Evolutionary conservation across 2,888 invertebrate species (phyloP), one percentile per base, ranked within the genome.

Genomic region (Panzeria rudis): DNA sequence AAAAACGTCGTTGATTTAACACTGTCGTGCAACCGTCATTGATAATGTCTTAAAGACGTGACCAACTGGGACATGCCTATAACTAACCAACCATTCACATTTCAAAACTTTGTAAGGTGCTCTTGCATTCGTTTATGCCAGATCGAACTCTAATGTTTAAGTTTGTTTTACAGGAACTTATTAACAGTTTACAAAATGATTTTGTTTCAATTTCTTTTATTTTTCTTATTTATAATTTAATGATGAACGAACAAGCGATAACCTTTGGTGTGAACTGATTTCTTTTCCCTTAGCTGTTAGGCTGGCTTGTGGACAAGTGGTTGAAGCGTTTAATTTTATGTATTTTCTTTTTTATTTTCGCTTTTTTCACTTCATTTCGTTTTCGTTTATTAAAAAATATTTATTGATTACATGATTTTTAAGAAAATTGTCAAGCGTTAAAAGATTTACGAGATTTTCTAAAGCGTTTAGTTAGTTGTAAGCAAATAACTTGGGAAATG

Each of bases 231-330:
- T 75, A 32, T 38, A 62, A 50, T 23, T 72, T 80, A 82, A 85
- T 82, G 82, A 85, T 71, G 82, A 85, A 85, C 82, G 78, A 85
- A 85, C 85, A 85, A 78, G 78, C 75, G 85, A 85, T 85, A 85
- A 85, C 85, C 85, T 85, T 25, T 64, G 56, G 78, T 78, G 85
- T 78, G 82, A 85, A 85, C 84, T 85, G 84, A 84, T 78, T 80
- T 72, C 47, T 71, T 56, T 25, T 15, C 20, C 61, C 29, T 13
- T 41, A 77, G 25, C 54, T 64, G 32, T 29, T n/a, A 44, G 41
- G n/a, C 17, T 56, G 54, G 11, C 77, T 66, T 54, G 50, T 59
- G 72, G 47, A 56, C 72, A 69, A 78, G 62, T 35, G 62, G 62
- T 72, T 72, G 56, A 29, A 66, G 80, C 72, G 50, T 66, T 73